These are phyloP conservation scores for Drosophila truncata DNA, from an alignment of 1,140 invertebrate species.

Conservation along the genomic window DNA sequence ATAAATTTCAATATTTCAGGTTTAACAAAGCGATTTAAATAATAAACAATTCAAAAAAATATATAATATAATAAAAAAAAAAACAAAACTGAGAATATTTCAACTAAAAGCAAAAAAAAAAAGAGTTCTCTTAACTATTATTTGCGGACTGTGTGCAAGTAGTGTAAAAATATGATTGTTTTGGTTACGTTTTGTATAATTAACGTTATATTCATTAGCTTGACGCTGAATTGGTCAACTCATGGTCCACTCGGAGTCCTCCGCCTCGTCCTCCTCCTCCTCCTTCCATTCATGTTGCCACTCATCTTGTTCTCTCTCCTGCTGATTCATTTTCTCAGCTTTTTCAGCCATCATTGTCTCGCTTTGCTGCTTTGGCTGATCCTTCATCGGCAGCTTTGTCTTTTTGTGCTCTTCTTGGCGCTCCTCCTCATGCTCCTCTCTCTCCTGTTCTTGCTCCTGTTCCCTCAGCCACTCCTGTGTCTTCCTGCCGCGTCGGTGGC, in stretches of 20 bases:
- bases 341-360: background rate
- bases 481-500: constrained; percentile 35
- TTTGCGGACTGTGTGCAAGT: background rate
- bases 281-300: background rate
- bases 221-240: constrained; percentile 10
- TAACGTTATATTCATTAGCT: constrained; percentile 2
- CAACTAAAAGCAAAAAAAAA: background rate
- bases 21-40: background rate
- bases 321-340: background rate
- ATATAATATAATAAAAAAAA: background rate
- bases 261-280: background rate
- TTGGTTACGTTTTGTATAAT: background rate
- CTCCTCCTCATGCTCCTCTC: background rate
- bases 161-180: background rate
- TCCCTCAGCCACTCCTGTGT: constrained; percentile 10
- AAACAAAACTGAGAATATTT: background rate
- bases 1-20: background rate
- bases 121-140: too few species aligned
- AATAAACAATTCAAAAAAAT: background rate
- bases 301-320: constrained; percentile 17
- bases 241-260: background rate
- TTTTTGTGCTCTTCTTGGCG: background rate
- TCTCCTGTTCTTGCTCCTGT: background rate
- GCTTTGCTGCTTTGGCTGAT: background rate
- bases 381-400: background rate